These are phyloP conservation scores for Pelosia muscerda DNA, from an alignment of 2,888 invertebrate species.

Conservation along the genomic window DNA sequence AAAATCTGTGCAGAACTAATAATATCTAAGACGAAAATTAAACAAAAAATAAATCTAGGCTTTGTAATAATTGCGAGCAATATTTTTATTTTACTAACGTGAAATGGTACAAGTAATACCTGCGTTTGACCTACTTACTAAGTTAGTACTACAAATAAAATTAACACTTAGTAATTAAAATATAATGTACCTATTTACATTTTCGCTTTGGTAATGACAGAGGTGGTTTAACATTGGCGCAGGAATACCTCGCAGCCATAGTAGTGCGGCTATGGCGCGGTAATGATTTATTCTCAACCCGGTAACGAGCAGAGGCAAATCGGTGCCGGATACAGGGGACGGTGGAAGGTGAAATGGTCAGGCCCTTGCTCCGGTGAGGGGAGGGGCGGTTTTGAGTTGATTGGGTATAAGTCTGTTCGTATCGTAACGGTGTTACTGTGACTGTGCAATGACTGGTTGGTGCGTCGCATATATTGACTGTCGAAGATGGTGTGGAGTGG, in stretches of 20 bases:
- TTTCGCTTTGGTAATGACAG: neutral
- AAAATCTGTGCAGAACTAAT: neutral
- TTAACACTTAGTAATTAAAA: neutral
- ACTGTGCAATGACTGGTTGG: neutral
- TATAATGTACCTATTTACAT: neutral
- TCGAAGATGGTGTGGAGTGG: neutral
- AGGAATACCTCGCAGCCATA: neutral
- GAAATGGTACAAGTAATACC: neutral
- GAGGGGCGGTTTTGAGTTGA: neutral
- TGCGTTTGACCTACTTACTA: neutral
- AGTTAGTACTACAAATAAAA: neutral
- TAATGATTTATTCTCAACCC: neutral
- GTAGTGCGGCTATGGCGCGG: neutral
- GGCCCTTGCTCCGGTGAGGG: neutral
- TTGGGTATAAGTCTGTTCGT: neutral
- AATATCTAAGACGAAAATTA: neutral
- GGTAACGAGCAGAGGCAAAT: neutral
- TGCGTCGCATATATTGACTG: neutral
- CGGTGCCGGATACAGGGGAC: neutral
- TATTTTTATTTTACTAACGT: neutral
- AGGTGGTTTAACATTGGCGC: slow-evolving; percentile 3
- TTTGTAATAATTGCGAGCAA: neutral
- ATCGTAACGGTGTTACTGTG: neutral
- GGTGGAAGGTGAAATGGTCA: neutral
- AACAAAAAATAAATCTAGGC: neutral